Evolutionary conservation across 2,797 vertebrate genomes (phyloP), one percentile per base, ranked within the genome.

Genomic region (Takifugu ocellatus): DNA sequence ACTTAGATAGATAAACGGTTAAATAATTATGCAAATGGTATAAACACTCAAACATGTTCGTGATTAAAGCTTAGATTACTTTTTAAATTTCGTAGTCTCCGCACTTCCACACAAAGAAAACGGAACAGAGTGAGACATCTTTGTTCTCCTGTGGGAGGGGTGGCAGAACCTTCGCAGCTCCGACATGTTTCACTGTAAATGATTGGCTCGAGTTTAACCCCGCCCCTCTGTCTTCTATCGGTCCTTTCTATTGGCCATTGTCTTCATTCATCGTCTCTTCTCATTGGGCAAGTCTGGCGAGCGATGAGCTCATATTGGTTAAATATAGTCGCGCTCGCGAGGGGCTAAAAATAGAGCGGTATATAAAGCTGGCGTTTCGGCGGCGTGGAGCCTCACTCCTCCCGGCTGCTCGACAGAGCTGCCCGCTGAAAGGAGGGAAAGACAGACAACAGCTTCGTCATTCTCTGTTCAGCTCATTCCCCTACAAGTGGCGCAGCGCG

Each of bases 221-320:
- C 70, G 70, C 81, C 31, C 59, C 51, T 57, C 59, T 15, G 6
- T 31, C 31, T 16, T 36, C 7, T 55, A 15, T 66, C 12, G 45
- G 9, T 3, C 4, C 3, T 25, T 79, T n/a, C 56, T 36, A 86
- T 89, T 85, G 83, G 86, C 42, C 45, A 1, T 8, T 3, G 43
- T 2, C 6, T 11, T 8, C 25, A 5, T 0, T 6, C 48, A 49
- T 1, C 16, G 31, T 67, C 33, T 36, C 26, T 15, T 74, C 26
- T 56, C 43, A 89, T 88, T 89, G 87, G 85, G 58, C 27, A 11
- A 16, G 1, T 10, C 1, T 9, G 8, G 17, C 26, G 33, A 58
- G 48, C 1, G 60, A 75, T 85, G 86, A 84, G 73, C 79, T 84
- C 81, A 87, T 84, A 88, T 88, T 89, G 86, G 86, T 83, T 87